Conservation (phyloP, 2,888 invertebrate species). For the Balanococcus diminutus region DNA sequence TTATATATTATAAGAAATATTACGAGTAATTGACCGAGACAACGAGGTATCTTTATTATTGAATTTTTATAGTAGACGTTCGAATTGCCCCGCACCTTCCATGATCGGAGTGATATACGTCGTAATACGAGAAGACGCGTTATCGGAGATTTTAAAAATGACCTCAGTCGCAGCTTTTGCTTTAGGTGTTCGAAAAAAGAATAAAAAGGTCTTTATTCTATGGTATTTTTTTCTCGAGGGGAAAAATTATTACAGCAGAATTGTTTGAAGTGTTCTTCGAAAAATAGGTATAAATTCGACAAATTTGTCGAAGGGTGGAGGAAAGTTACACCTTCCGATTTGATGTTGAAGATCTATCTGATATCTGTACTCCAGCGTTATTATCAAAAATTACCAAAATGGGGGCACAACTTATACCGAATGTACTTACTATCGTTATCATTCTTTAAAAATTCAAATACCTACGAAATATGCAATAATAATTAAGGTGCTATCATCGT, state of each 20-base stretch:
- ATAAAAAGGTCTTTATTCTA: background rate
- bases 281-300: too few species aligned
- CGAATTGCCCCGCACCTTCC: background rate
- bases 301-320: background rate
- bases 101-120: too few species aligned
- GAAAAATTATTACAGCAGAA: background rate
- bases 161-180: background rate
- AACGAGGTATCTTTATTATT: constrained; percentile 10
- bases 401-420: background rate
- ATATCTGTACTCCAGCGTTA: background rate
- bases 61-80: background rate
- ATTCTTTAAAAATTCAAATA: too few species aligned
- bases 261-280: background rate
- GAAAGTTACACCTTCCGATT: background rate
- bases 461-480: too few species aligned
- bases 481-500: too few species aligned
- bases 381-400: background rate
- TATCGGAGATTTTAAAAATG: background rate
- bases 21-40: constrained; percentile 1
- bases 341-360: too few species aligned
- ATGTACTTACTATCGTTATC: too few species aligned
- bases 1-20: background rate
- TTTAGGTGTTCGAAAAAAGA: background rate
- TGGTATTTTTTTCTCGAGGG: background rate
- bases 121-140: background rate